Evolutionary conservation across 2,888 invertebrate genomes (phyloP), one percentile per base, ranked within the genome.

Genomic region (Dorcus hopei): DNA sequence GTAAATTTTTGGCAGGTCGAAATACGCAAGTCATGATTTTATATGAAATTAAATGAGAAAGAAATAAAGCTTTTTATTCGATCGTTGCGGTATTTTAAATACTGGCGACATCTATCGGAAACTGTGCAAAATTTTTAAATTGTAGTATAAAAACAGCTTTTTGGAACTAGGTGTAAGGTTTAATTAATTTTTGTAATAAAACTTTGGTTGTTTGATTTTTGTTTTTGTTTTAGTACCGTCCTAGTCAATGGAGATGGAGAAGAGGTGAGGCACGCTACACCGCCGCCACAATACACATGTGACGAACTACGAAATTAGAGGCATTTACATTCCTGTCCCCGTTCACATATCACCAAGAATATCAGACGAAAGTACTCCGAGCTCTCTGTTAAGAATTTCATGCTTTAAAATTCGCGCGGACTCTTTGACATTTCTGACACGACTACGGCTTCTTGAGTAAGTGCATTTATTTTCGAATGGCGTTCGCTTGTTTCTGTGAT

Each of bases 221-320:
- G 1, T 33, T 61, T 68, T 61, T 59, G 60, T 80, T 83, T 64
- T 83, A 97, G 96, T 95, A 96, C 78, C 95, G 96, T 65, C 97
- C 97, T 63, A 93, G 91, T 69, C 93, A 94, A 68, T 95, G 95
- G 95, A 88, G 89, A 71, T 94, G 94, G 91, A 83, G 91, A 70
- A 85, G 93, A 71, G 94, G 94, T 9, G 95, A 95, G 78, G 94
- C 95, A 8, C 88, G 95, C 72, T 95, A 95, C 80, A 95, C 95
- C 19, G 95, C 95, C 40, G 95, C 95, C 54, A 94, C 95, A 61
- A 95, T 95, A 77, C 95, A 95, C 80, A 95, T 95, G 94, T 95
- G 81, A 85, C 71, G 54, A 58, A 45, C 9, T 45, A 45, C 16
- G 11, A 11, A 11, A 19, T 19, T 45, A 19, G 14, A 23, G 14